Conservation (phyloP, 2,797 vertebrate species). For the Acanthopagrus latus region DNA sequence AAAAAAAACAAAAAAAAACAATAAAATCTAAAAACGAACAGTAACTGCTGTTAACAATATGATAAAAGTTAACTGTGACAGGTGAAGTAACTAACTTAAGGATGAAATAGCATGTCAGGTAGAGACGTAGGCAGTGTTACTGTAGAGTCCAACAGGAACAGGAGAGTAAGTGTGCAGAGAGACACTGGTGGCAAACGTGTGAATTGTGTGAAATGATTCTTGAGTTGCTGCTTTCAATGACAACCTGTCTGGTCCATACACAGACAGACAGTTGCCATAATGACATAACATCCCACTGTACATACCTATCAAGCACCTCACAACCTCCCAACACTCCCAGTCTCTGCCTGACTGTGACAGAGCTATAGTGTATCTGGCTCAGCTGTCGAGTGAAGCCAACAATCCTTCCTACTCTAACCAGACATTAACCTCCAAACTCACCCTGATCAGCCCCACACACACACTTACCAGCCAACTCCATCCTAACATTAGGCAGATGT, state of each 20-base stretch:
- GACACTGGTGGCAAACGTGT: not conserved
- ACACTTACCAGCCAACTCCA: slow-evolving; percentile 11
- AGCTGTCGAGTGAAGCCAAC: slow-evolving; percentile 28
- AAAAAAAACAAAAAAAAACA: too few relatives aligned
- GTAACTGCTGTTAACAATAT: too few relatives aligned
- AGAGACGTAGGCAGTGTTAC: too few relatives aligned
- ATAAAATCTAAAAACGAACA: too few relatives aligned
- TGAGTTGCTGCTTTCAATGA: not conserved
- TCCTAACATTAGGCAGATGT: slow-evolving; percentile 66
- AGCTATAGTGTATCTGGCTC: slow-evolving; percentile 21
- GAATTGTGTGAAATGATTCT: not conserved
- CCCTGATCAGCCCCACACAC: slow-evolving; percentile 32
- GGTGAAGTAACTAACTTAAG: too few relatives aligned
- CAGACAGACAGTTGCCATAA: not conserved
- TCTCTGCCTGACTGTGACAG: not conserved
- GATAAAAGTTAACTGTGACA: too few relatives aligned
- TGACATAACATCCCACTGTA: not conserved
- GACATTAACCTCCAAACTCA: slow-evolving; percentile 35
- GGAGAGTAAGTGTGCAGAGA: too few relatives aligned
- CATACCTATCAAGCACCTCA: not conserved
- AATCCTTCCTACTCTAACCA: slow-evolving; percentile 3
- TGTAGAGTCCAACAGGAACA: too few relatives aligned
- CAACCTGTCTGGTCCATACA: not conserved
- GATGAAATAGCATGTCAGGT: too few relatives aligned
- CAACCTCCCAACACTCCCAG: not conserved